A percentile compares a stretch with the other conserved stretches of the same genome.
These are phyloP conservation scores for Oreotrochilus melanogaster DNA, from an alignment of 2,113 vertebrate species.

Conservation along the genomic window DNA sequence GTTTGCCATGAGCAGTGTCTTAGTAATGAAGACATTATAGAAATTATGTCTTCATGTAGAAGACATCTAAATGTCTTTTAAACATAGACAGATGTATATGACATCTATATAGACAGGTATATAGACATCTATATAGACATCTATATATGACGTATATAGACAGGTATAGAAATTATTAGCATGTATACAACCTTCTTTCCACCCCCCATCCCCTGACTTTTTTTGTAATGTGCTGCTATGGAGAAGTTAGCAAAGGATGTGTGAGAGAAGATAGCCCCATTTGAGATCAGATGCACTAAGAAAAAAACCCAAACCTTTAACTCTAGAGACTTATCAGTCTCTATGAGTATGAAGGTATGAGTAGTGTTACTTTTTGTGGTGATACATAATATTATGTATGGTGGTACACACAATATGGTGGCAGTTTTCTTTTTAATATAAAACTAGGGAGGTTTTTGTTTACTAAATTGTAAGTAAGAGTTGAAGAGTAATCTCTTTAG, in stretches of 20 bases:
- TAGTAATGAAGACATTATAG: too few species aligned
- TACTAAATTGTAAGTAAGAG: neutral
- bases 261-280: neutral
- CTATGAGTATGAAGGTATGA: neutral
- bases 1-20: neutral
- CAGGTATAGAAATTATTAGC: neutral
- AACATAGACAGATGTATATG: too few species aligned
- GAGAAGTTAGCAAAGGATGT: neutral
- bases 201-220: neutral
- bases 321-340: slow-evolving; percentile 15
- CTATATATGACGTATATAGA: too few species aligned
- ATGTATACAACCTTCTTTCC: neutral
- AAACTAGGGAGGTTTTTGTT: neutral
- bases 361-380: neutral
- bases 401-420: neutral
- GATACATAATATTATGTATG: neutral
- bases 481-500: neutral
- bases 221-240: neutral
- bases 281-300: neutral
- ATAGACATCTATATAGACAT: too few species aligned
- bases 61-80: too few species aligned
- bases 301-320: neutral
- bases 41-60: too few species aligned
- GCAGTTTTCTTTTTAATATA: neutral
- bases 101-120: too few species aligned